These are phyloP conservation scores for Furcula furcula DNA, from an alignment of 2,888 invertebrate species.

Conservation along the genomic window DNA sequence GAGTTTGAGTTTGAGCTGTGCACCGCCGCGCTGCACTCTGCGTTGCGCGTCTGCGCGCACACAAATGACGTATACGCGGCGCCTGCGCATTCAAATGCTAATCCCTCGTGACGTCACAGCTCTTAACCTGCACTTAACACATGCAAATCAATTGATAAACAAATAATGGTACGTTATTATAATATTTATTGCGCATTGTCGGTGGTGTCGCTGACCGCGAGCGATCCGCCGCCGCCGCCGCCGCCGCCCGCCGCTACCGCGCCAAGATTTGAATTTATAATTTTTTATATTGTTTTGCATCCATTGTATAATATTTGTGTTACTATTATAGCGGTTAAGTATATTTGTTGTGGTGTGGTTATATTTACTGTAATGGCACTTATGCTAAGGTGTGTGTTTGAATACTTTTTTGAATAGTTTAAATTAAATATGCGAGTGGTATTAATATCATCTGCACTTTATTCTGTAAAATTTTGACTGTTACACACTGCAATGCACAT, in stretches of 20 bases:
- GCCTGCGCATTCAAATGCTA: conserved; percentile 63
- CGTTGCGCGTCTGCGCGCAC: not conserved
- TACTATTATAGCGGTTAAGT: conserved; percentile 19
- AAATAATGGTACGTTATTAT: conserved; percentile 66
- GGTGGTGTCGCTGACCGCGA: conserved; percentile 56
- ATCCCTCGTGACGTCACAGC: conserved; percentile 47
- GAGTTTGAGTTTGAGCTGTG: conserved; percentile 1
- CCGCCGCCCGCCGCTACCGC: conserved; percentile 43
- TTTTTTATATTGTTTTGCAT: conserved; percentile 49
- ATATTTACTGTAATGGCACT: conserved; percentile 15
- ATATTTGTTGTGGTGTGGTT: conserved; percentile 3
- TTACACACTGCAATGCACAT: too few relatives aligned
- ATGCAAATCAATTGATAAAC: conserved; percentile 78
- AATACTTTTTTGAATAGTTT: conserved; percentile 7
- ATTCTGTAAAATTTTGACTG: too few relatives aligned
- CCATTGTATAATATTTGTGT: conserved; percentile 34
- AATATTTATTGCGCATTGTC: conserved; percentile 70
- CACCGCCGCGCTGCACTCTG: conserved; percentile 15
- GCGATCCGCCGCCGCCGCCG: conserved; percentile 52
- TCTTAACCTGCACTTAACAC: conserved; percentile 56
- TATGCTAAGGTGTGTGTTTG: conserved; percentile 4
- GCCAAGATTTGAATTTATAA: conserved; percentile 62
- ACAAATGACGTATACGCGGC: conserved; percentile 21
- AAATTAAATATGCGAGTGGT: too few relatives aligned
- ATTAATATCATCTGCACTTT: too few relatives aligned